Conservation (phyloP, 2,113 vertebrate genomes). For the Takifugu flavidus region DNA sequence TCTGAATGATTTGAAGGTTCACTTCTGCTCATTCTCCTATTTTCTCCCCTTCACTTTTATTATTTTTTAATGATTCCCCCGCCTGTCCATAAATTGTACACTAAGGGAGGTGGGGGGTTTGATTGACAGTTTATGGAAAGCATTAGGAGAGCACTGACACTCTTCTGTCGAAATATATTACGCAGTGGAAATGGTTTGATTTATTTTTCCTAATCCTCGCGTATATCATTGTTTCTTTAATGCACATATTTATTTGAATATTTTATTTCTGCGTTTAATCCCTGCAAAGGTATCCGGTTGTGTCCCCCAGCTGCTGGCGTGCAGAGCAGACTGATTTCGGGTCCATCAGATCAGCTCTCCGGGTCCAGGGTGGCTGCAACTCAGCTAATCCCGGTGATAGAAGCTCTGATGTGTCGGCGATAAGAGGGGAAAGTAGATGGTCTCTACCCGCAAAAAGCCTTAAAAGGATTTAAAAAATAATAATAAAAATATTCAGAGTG, state of each 20-base stretch:
- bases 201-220: background rate
- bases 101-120: constrained; percentile 4
- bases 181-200: background rate
- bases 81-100: constrained; percentile 23
- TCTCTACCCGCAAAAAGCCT: too few relatives aligned
- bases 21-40: constrained; percentile 1
- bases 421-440: constrained; percentile 1
- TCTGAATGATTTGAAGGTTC: constrained; percentile 60
- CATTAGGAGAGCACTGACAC: background rate
- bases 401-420: constrained; percentile 15
- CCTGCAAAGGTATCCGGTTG: too few relatives aligned
- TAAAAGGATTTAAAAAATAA: too few relatives aligned
- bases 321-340: too few relatives aligned
- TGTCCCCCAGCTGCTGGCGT: too few relatives aligned
- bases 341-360: constrained; percentile 7
- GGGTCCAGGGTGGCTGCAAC: constrained; percentile 31
- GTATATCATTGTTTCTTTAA: background rate
- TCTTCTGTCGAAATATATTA: constrained; percentile 13
- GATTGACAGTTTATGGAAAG: constrained; percentile 47
- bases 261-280: background rate
- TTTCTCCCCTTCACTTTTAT: constrained; percentile 9
- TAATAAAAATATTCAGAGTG: too few relatives aligned
- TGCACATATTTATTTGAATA: background rate
- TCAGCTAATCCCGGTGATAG: constrained; percentile 12
- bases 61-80: constrained; percentile 33